Evolutionary conservation across 2,113 vertebrate genomes (phyloP), one percentile per base, ranked within the genome.

Genomic region (Poeciliopsis retropinna): DNA sequence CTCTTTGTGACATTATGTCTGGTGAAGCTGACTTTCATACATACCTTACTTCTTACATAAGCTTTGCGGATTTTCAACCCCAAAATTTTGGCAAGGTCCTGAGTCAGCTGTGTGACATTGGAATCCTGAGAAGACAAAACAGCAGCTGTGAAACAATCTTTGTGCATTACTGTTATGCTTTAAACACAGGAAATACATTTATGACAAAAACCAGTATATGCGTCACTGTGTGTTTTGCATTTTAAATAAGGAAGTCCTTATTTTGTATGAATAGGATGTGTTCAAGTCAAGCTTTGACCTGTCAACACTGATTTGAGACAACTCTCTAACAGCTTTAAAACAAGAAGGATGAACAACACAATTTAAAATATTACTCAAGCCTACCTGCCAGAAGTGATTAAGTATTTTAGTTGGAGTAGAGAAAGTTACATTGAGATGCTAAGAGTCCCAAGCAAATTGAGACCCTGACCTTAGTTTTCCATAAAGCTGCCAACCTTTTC

Each of bases 11-110:
- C 14, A 57, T 7, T 0, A n/a, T 64, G 34, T 11, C 10, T 37
- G 10, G 34, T 37, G 11, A n/a, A 72, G 31, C 19, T 22, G 37
- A 22, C 15, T n/a, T 25, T 66, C 22, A 70, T 8, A 69, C 92
- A 84, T 92, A 98, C 98, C 96, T 97, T 97, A 25, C 94, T 96
- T 93, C 98, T 95, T 12, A 98, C 94, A 72, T 99, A 99, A 7
- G 98, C 97, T 94, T 98, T 99, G 79, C 98, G 96, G 91, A 98
- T 97, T 96, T 99, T 99, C 91, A 99, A 93, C 72, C 97, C 97
- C 88, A 99, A 94, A 89, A 95, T 95, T 92, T 97, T 96, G 91
- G 98, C 97, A 84, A 99, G 91, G 76, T 98, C 97, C 94, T 98
- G 96, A 74, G 97, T 98, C 91, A 99, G 89, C 84, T 97, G 96